Percentiles rank a stretch among this genome's conserved stretches.
These are phyloP conservation scores for Typhlichthys eigenmanni DNA, from an alignment of 2,797 vertebrate species.

Conservation along the genomic window DNA sequence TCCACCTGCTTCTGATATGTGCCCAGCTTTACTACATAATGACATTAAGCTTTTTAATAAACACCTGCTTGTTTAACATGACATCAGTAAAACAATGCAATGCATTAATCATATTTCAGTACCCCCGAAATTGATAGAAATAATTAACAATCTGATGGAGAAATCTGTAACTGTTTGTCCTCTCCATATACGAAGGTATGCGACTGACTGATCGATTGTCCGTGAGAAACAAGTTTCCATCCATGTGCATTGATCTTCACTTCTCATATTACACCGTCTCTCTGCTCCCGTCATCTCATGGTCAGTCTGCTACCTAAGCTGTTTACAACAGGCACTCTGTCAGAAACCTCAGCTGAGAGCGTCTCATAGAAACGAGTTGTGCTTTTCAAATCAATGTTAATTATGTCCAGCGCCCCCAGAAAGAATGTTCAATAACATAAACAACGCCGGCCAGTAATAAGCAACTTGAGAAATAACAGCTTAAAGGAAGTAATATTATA, in stretches of 20 bases:
- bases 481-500: too few species aligned
- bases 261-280: conserved; percentile 21
- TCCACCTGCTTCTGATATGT: too few species aligned
- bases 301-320: conserved; percentile 46
- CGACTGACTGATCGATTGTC: conserved; percentile 26
- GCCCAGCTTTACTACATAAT: too few species aligned
- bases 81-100: too few species aligned
- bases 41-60: too few species aligned
- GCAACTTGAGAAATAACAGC: background rate
- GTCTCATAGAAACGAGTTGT: conserved; percentile 19
- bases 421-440: conserved; percentile 15
- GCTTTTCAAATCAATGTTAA: conserved; percentile 44
- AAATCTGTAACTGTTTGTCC: too few species aligned
- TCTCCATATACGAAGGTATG: background rate
- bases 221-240: background rate
- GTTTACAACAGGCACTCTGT: conserved; percentile 26
- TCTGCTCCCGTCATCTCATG: conserved; percentile 32
- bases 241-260: conserved; percentile 32
- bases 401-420: conserved; percentile 31
- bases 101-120: too few species aligned
- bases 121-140: too few species aligned
- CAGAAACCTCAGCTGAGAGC: conserved; percentile 39
- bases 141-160: too few species aligned
- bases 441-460: background rate
- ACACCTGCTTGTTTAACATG: too few species aligned